Base-by-base conservation (phyloP, 2,888 invertebrate species). In the Meteorus colon region DNA sequence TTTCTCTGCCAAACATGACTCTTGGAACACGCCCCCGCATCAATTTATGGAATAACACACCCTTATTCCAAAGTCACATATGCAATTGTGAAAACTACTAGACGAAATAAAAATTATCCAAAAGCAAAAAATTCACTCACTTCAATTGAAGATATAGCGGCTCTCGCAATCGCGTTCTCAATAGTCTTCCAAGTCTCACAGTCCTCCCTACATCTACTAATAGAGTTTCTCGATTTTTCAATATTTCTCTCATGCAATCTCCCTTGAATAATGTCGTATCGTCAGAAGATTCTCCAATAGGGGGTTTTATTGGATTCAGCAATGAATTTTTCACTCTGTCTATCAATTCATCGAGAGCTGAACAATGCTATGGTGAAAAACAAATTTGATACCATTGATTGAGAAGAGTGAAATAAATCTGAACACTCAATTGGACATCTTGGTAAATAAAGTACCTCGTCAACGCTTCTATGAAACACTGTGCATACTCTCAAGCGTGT, bases 401-500 rank as follows among this genome's bases (percentile, higher is more conserved):
- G 8, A 4, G n/a, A 72, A 45, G 45, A 45, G 41, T n/a, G 31
- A 24, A 29, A 69, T 41, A 34, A 48, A 55, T 10, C 8, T 63
- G 27, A 68, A 12, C 45, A 37, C 45, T 19, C 60, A 24, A 19
- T 51, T 12, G 16, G 5, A 34, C 3, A 31, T 63, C 24, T 63
- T 55, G 34, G 29, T 31, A 16, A 31, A 66, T 29, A 1, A 66
- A 83, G 79, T 75, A 89, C 89, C 78, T 89, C 88, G 70, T 87
- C 85, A 62, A 89, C 87, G 76, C 94, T 94, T 79, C 94, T 91
- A 86, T 95, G 93, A 85, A 95, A 96, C 78, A 95, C 94, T 10
- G 94, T 93, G 3, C 94, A 94, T 48, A 95, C 95, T 78, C 94
- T 92, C 31, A 95, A 90, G 29, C 95, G 91, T 2, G 95, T 95